These are phyloP conservation scores for Vidua macroura DNA, from an alignment of 2,113 vertebrate species.

Conservation along the genomic window DNA sequence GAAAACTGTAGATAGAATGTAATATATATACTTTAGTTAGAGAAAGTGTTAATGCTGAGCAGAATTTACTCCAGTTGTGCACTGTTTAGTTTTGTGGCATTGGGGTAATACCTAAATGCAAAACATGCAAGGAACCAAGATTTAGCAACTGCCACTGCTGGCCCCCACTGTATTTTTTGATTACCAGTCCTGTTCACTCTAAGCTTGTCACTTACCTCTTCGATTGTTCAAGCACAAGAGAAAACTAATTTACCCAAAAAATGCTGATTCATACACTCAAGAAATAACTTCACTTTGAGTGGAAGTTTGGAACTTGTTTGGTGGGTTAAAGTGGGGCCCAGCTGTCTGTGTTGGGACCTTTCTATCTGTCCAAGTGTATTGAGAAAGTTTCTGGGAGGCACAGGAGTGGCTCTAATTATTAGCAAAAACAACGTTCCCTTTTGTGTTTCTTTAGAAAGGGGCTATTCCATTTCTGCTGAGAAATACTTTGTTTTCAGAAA, in stretches of 20 bases:
- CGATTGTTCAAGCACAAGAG: background rate
- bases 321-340: background rate
- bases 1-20: background rate
- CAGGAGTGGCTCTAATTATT: background rate
- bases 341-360: background rate
- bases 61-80: background rate
- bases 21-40: too few species aligned
- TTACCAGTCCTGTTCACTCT: background rate
- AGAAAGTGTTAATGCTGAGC: background rate
- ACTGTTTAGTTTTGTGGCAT: background rate
- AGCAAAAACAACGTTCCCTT: background rate
- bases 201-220: background rate
- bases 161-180: background rate
- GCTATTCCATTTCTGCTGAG: background rate
- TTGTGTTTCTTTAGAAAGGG: constrained; percentile 11
- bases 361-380: background rate
- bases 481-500: constrained; percentile 37
- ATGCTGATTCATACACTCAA: background rate
- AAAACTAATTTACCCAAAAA: background rate
- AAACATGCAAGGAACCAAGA: background rate
- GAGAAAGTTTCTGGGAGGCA: constrained; percentile 21
- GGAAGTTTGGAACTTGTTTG: background rate
- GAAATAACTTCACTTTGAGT: background rate
- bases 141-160: background rate
- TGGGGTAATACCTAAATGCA: background rate